Conservation (phyloP, 2,797 vertebrate genomes). For the Pogonophryne albipinna region DNA sequence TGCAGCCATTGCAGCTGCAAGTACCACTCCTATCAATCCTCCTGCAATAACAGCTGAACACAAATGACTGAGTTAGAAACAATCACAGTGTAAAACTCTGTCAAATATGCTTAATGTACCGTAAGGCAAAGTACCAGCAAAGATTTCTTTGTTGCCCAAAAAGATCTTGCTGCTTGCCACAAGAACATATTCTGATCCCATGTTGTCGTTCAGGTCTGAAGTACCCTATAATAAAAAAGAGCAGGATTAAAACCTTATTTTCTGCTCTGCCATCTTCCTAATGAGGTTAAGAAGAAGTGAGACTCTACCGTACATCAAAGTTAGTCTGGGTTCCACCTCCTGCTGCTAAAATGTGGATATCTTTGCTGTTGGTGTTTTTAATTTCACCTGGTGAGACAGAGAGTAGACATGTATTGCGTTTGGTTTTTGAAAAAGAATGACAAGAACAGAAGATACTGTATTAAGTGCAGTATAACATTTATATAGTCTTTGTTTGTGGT, state of each 20-base stretch:
- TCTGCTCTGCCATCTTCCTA: not conserved
- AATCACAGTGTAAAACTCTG: not conserved
- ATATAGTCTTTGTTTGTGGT: not conserved
- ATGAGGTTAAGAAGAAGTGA: not conserved
- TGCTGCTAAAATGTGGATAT: not conserved
- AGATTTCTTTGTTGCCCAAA: constrained; percentile 51
- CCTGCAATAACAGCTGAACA: constrained; percentile 88
- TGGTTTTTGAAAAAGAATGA: not conserved
- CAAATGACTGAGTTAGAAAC: constrained; percentile 4
- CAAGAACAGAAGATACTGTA: not conserved
- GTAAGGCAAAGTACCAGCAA: constrained; percentile 56
- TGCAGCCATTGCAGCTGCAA: constrained; percentile 84
- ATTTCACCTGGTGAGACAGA: constrained; percentile 9
- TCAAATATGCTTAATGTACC: not conserved
- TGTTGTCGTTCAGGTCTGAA: not conserved
- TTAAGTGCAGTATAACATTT: not conserved
- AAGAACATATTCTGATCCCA: not conserved
- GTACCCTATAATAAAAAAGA: constrained; percentile 54
- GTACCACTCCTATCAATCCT: constrained; percentile 83
- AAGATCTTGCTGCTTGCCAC: constrained; percentile 42
- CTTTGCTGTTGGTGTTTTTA: not conserved
- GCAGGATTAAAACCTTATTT: constrained; percentile 8
- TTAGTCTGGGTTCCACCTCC: not conserved
- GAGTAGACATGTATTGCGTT: not conserved
- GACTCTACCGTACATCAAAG: constrained; percentile 12